Conservation (phyloP, 1,140 invertebrate genomes). For the Plodia interpunctella region DNA sequence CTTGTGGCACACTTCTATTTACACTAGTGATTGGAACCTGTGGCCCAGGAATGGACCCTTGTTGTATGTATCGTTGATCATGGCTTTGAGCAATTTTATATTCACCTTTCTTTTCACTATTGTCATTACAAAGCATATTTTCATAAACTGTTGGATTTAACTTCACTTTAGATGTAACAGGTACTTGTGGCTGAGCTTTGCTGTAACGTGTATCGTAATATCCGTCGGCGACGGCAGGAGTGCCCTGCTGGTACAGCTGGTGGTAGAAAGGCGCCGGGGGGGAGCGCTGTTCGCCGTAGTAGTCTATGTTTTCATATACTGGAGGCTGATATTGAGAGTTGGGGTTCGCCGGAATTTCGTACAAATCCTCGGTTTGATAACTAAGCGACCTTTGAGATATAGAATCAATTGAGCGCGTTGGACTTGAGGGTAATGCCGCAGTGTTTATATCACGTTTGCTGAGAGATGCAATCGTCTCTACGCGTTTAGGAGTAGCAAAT, state of each 20-base stretch:
- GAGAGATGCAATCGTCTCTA: constrained; percentile 79
- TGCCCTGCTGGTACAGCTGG: constrained; percentile 70
- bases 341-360: constrained; percentile 65
- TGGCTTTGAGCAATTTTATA: constrained; percentile 45
- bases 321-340: constrained; percentile 73
- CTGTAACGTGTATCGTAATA: constrained; percentile 78
- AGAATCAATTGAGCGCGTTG: constrained; percentile 77
- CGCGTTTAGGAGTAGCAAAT: constrained; percentile 85
- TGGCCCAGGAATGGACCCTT: constrained; percentile 62
- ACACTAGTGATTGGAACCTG: constrained; percentile 58
- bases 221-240: constrained; percentile 69
- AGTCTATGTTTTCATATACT: constrained; percentile 90
- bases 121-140: constrained; percentile 67
- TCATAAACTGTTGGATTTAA: constrained; percentile 57
- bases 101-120: constrained; percentile 57
- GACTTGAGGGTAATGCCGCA: constrained; percentile 58
- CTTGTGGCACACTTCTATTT: constrained; percentile 47
- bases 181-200: constrained; percentile 84
- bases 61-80: constrained; percentile 61
- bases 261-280: constrained; percentile 81
- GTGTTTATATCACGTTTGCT: constrained; percentile 74
- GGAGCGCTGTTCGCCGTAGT: constrained; percentile 78
- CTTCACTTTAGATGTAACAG: constrained; percentile 77
- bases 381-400: constrained; percentile 81
- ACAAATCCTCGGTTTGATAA: constrained; percentile 77